These are phyloP conservation scores for Centropristis striata DNA, from an alignment of 2,113 vertebrate genomes.

Conservation along the genomic window DNA sequence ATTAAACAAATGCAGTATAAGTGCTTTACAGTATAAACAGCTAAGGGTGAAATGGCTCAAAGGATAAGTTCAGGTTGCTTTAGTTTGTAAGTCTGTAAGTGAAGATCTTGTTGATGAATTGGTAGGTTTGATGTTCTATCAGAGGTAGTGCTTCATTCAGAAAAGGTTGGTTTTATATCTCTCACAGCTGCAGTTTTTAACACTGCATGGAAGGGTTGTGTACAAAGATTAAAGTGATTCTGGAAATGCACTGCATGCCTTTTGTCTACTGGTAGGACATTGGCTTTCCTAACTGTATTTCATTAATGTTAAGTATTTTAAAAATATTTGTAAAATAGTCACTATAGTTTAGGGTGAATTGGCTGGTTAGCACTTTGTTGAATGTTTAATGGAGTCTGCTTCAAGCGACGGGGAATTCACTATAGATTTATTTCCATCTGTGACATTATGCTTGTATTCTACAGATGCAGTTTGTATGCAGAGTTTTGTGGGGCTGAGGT, in stretches of 20 bases:
- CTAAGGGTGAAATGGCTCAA: constrained; percentile 8
- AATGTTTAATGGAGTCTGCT: constrained; percentile 49
- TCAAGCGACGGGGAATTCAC: constrained; percentile 38
- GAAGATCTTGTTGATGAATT: background rate
- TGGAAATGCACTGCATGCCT: constrained; percentile 83
- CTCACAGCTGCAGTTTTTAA: constrained; percentile 68
- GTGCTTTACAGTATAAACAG: constrained; percentile 23
- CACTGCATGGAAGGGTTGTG: constrained; percentile 62
- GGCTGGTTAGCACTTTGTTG: constrained; percentile 76
- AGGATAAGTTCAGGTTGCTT: background rate
- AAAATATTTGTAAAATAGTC: constrained; percentile 61
- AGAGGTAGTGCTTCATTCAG: constrained; percentile 49
- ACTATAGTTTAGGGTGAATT: constrained; percentile 41
- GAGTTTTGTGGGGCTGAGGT: constrained; percentile 20
- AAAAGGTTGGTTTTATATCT: constrained; percentile 49
- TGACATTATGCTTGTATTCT: constrained; percentile 19
- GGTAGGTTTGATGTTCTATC: background rate
- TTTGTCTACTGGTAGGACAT: constrained; percentile 68
- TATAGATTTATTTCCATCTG: constrained; percentile 29
- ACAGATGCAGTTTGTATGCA: constrained; percentile 20
- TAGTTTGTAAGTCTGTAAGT: background rate
- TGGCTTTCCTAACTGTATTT: constrained; percentile 64
- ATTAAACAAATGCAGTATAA: constrained; percentile 33
- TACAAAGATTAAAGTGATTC: constrained; percentile 66
- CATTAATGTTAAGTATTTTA: constrained; percentile 60